These are phyloP conservation scores for Colinus virginianus DNA, from an alignment of 2,113 vertebrate genomes.

Conservation along the genomic window DNA sequence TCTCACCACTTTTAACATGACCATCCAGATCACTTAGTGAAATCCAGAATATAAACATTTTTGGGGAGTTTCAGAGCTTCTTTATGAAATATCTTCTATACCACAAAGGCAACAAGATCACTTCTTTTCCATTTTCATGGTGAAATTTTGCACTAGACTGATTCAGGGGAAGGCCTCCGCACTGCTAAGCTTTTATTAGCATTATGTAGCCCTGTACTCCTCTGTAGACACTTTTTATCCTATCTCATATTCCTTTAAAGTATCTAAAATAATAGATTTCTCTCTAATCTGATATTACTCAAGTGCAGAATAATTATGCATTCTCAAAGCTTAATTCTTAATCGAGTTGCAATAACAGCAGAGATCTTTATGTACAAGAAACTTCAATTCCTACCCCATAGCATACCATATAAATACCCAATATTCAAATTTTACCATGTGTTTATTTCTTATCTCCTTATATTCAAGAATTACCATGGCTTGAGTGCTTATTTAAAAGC, in stretches of 20 bases:
- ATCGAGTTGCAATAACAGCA: neutral
- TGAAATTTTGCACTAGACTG: neutral
- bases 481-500: neutral
- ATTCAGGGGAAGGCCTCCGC: neutral
- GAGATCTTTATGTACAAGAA: neutral
- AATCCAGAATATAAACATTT: neutral
- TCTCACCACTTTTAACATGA: neutral
- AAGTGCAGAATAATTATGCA: neutral
- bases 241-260: neutral
- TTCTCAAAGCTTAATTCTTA: neutral
- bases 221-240: neutral
- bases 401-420: neutral
- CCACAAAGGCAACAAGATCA: neutral
- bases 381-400: neutral
- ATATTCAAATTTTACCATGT: neutral
- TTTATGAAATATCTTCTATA: neutral
- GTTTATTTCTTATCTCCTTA: neutral
- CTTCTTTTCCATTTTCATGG: neutral
- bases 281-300: neutral
- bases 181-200: neutral
- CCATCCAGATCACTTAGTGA: neutral
- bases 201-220: rapidly evolving
- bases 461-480: neutral
- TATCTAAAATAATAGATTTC: neutral
- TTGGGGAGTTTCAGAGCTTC: neutral